phyloP scores from a whole-genome alignment of 2,797 vertebrate species.

The Hemitrygon akajei region DNA sequence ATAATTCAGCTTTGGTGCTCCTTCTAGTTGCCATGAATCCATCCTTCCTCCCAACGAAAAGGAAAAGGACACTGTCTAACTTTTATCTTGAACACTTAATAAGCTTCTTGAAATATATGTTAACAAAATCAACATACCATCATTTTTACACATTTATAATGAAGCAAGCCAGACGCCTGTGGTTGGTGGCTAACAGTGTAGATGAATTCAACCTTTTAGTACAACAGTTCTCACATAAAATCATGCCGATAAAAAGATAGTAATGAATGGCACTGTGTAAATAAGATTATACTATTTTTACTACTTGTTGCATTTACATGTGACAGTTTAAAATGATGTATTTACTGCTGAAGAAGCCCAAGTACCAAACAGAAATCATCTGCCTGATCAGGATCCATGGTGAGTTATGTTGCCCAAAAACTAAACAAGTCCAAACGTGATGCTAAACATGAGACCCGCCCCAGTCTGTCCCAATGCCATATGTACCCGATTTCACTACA shows the following conservation, averaged over 20 bases:
- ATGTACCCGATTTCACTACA: too few species aligned
- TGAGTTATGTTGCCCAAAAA: too few species aligned
- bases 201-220: neutral
- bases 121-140: neutral
- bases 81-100: slow-evolving; percentile 5
- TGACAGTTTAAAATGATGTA: neutral
- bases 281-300: neutral
- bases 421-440: too few species aligned
- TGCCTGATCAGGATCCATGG: neutral
- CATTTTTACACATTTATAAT: neutral
- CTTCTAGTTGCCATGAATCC: neutral
- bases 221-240: neutral
- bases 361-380: neutral
- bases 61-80: neutral
- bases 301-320: neutral
- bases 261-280: neutral
- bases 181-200: too few species aligned
- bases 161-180: neutral
- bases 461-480: too few species aligned
- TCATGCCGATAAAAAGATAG: neutral
- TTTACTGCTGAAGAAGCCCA: neutral
- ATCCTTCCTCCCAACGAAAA: slow-evolving; percentile 1
- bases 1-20: slow-evolving; percentile 22
- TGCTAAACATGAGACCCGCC: too few species aligned
- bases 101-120: neutral